Base-by-base conservation (phyloP, 2,888 invertebrate genomes). In the Archips xylosteana region DNA sequence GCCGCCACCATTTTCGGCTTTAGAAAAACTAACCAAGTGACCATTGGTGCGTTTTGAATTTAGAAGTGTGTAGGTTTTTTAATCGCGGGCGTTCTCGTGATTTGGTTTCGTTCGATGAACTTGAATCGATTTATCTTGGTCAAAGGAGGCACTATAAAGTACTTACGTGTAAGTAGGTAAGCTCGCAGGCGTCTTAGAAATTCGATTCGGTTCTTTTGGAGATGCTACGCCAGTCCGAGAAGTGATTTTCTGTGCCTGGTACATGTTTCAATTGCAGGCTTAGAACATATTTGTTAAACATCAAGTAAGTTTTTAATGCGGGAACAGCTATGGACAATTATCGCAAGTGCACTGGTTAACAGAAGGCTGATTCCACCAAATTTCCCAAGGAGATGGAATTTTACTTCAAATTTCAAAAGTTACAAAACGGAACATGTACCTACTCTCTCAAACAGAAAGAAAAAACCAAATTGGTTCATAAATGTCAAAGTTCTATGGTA, bases 1-100 rank as follows among this genome's bases (percentile, higher is more conserved):
- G 79, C 80, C 76, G 76, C 75, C 75, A 75, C 75, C 77, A 78
- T 79, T 82, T 76, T 81, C 67, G 79, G 72, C 77, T 79, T 77
- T 75, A 78, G 75, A 80, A 86, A 84, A 82, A 79, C 81, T 61
- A 67, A 82, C 79, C 77, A 82, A 85, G 81, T 87, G 88, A 85
- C 82, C 87, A 87, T 81, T 87, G 86, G 86, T 82, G 83, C 84
- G 84, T 88, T 88, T 82, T 75, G 71, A 74, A 73, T 75, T 77
- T 75, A 36, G 71, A 79, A 81, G 80, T 78, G 78, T 78, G 76
- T 76, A 74, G 76, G 75, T 75, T 76, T 72, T 23, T 67, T 72
- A 81, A 82, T 79, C 80, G 80, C 70, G 77, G 81, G 83, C 83
- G 82, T 82, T 81, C 75, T 74, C 78, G 79, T 77, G 75, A 76